These are phyloP conservation scores for Saccopteryx leptura DNA, from an alignment of 2,113 vertebrate genomes.

Conservation along the genomic window DNA sequence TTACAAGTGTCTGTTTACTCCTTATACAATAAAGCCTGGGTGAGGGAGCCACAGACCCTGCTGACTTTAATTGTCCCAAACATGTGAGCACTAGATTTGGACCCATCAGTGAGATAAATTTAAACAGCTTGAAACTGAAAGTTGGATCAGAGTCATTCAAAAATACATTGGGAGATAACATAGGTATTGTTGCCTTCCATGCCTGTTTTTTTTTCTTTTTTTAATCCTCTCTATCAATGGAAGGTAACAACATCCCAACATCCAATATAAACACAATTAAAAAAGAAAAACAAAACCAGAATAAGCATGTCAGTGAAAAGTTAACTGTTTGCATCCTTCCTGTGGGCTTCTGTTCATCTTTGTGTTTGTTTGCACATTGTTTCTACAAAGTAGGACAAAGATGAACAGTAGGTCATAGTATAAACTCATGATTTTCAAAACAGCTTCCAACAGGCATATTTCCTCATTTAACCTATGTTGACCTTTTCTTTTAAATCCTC, in stretches of 20 bases:
- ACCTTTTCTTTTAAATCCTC: slow-evolving; percentile 65
- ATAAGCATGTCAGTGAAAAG: slow-evolving; percentile 20
- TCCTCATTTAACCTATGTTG: slow-evolving; percentile 59
- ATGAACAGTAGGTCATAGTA: slow-evolving; percentile 12
- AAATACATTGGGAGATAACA: slow-evolving; percentile 81
- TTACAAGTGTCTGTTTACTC: slow-evolving; percentile 82
- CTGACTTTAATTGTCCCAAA: slow-evolving; percentile 85
- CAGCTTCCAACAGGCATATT: slow-evolving; percentile 37
- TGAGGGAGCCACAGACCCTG: slow-evolving; percentile 80
- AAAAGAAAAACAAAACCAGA: background rate
- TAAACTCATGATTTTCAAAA: slow-evolving; percentile 45
- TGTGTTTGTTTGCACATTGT: background rate
- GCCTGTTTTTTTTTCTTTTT: slow-evolving; percentile 37
- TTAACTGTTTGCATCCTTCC: slow-evolving; percentile 57
- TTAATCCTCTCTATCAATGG: slow-evolving; percentile 43
- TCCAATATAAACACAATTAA: slow-evolving; percentile 30
- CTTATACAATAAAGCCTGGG: slow-evolving; percentile 71
- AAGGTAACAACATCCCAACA: slow-evolving; percentile 48
- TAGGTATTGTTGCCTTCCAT: slow-evolving; percentile 37
- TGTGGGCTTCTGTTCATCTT: background rate
- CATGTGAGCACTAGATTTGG: slow-evolving; percentile 84
- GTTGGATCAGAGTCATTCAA: slow-evolving; percentile 83
- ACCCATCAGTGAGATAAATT: slow-evolving; percentile 85
- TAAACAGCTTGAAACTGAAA: slow-evolving; percentile 84
- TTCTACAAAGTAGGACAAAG: slow-evolving; percentile 49